phyloP scores from a whole-genome alignment of 2,113 vertebrate species.

The Aphyosemion australe region DNA sequence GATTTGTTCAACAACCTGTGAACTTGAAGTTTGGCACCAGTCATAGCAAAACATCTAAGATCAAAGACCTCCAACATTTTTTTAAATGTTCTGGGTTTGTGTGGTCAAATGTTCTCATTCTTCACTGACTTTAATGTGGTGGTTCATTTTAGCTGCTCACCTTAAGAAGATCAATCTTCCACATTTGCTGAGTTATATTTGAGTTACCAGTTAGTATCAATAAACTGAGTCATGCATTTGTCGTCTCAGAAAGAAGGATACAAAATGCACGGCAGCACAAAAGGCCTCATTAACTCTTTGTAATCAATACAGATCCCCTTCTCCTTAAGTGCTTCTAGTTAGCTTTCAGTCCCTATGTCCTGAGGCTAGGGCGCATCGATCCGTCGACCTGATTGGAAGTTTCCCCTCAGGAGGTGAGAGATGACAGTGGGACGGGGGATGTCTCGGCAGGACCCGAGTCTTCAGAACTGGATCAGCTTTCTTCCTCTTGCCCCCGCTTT shows the following conservation, averaged over 20 bases:
- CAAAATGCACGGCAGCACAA: conserved; percentile 39
- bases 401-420: conserved; percentile 63
- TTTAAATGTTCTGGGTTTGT: too few species aligned
- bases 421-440: conserved; percentile 32
- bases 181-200: neutral
- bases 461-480: conserved; percentile 63
- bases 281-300: conserved; percentile 67
- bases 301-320: conserved; percentile 64
- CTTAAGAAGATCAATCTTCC: too few species aligned
- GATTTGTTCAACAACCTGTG: neutral
- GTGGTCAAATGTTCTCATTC: too few species aligned
- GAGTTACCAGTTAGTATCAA: conserved; percentile 48
- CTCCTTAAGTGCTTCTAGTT: conserved; percentile 70
- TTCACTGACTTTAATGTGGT: too few species aligned
- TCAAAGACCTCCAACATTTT: neutral
- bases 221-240: conserved; percentile 19
- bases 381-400: conserved; percentile 66
- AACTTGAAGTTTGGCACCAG: neutral
- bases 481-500: conserved; percentile 46
- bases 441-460: conserved; percentile 54
- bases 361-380: conserved; percentile 69
- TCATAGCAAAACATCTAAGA: neutral
- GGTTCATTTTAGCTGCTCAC: too few species aligned
- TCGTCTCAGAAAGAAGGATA: conserved; percentile 16
- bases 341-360: conserved; percentile 62